Evolutionary conservation across 2,113 vertebrate species (phyloP).

Genomic region (Nothobranchius furzeri): DNA sequence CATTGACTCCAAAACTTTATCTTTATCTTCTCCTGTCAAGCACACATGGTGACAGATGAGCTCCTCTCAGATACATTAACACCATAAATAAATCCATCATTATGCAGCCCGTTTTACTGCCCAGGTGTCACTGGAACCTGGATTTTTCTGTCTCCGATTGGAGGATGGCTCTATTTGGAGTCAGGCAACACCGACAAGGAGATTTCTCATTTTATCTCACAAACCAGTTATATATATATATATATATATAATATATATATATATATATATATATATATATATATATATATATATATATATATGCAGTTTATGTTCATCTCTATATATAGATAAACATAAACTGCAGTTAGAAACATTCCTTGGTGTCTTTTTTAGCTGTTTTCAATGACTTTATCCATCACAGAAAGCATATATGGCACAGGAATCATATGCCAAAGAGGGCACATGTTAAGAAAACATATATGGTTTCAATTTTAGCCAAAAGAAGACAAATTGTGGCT

Average conservation of each 20-base stretch:
- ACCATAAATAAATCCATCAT: constrained; percentile 52
- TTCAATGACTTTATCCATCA: constrained; percentile 53
- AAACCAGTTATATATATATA: constrained; percentile 41
- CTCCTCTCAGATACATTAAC: constrained; percentile 59
- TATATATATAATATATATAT: background rate
- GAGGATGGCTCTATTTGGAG: constrained; percentile 55
- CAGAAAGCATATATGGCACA: constrained; percentile 46
- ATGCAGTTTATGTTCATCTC: too few relatives aligned
- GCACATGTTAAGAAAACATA: constrained; percentile 23
- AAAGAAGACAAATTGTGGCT: constrained; percentile 49
- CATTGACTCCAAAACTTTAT: constrained; percentile 54
- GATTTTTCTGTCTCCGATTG: constrained; percentile 15
- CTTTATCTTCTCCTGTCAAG: constrained; percentile 62
- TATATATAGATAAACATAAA: too few relatives aligned
- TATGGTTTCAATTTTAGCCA: constrained; percentile 50
- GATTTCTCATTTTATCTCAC: constrained; percentile 60
- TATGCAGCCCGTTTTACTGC: constrained; percentile 29
- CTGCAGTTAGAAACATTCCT: constrained; percentile 44
- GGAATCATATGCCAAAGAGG: constrained; percentile 39
- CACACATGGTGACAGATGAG: constrained; percentile 49
- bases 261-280: too few relatives aligned
- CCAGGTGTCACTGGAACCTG: constrained; percentile 24
- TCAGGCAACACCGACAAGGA: constrained; percentile 58
- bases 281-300: too few relatives aligned
- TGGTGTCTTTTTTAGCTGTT: constrained; percentile 40